Percentiles rank a stretch among this genome's conserved stretches.
Conservation (phyloP, 2,888 invertebrate genomes). For the Sarcophaga rosellei region DNA sequence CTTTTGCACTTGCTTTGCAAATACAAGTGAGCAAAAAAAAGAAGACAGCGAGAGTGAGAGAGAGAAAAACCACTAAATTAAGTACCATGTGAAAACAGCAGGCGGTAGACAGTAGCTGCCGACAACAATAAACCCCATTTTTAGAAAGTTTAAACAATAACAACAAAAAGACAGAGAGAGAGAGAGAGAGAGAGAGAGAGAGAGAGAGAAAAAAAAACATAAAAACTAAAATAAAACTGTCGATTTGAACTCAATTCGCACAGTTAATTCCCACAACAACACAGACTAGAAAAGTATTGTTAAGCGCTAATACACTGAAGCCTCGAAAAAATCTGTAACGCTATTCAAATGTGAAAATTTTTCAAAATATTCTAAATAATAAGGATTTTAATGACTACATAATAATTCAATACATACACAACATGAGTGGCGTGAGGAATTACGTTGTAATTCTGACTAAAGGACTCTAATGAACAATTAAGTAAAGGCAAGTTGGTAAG, state of each 20-base stretch:
- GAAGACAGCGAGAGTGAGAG: too few relatives aligned
- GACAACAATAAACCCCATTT: not conserved
- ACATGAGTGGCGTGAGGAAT: too few relatives aligned
- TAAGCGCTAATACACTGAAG: not conserved
- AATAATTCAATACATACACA: too few relatives aligned
- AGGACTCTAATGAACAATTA: too few relatives aligned
- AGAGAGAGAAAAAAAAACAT: not conserved
- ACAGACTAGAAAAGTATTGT: constrained; percentile 5
- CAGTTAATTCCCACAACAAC: constrained; percentile 43
- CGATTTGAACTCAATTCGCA: constrained; percentile 53
- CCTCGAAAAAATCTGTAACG: too few relatives aligned
- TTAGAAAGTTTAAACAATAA: too few relatives aligned
- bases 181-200: not conserved
- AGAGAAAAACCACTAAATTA: constrained; percentile 10
- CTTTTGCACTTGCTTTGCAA: not conserved
- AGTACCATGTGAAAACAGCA: constrained; percentile 18
- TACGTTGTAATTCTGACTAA: too few relatives aligned
- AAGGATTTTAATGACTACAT: too few relatives aligned
- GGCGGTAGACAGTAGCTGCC: not conserved
- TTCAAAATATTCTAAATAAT: too few relatives aligned
- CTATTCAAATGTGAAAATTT: too few relatives aligned
- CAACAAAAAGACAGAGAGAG: too few relatives aligned
- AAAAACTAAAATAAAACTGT: constrained; percentile 38
- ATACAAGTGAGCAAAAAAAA: not conserved
- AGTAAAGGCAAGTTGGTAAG: too few relatives aligned